Evolutionary conservation across 2,797 vertebrate species (phyloP).

Genomic region (Acropternis orthonyx): DNA sequence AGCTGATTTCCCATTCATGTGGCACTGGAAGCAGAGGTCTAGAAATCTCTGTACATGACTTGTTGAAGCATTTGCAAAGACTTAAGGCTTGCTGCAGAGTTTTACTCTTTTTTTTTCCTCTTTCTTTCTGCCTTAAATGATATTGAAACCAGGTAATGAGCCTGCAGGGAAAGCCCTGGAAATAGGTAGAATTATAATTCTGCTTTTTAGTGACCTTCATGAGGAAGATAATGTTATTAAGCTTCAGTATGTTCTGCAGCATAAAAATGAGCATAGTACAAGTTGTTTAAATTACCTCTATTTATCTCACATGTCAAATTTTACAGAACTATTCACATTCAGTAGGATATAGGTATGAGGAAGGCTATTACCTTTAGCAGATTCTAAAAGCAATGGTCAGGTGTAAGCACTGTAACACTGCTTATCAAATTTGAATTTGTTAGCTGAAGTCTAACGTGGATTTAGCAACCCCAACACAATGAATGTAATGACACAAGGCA

Average conservation of each 20-base stretch:
- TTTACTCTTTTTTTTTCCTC: background rate
- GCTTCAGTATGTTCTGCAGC: background rate
- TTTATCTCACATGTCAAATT: background rate
- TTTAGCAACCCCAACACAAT: background rate
- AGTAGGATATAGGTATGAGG: background rate
- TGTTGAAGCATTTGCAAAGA: background rate
- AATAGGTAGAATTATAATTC: background rate
- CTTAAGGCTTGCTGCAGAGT: background rate
- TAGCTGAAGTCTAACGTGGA: background rate
- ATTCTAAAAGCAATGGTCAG: background rate
- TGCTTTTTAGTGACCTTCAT: slow-evolving; percentile 7
- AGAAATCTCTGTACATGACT: background rate
- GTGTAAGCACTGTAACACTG: background rate
- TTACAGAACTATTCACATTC: background rate
- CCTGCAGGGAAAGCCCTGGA: background rate
- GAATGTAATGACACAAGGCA: background rate
- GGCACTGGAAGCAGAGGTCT: background rate
- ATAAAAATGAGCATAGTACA: background rate
- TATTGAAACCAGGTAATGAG: background rate
- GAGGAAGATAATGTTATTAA: slow-evolving; percentile 15
- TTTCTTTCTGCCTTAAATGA: background rate
- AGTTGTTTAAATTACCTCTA: slow-evolving; percentile 1
- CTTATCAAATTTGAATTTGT: background rate
- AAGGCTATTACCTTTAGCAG: background rate
- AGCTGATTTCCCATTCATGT: background rate